These are phyloP conservation scores for Acanthisitta chloris DNA, from an alignment of 2,113 vertebrate genomes.

Conservation along the genomic window DNA sequence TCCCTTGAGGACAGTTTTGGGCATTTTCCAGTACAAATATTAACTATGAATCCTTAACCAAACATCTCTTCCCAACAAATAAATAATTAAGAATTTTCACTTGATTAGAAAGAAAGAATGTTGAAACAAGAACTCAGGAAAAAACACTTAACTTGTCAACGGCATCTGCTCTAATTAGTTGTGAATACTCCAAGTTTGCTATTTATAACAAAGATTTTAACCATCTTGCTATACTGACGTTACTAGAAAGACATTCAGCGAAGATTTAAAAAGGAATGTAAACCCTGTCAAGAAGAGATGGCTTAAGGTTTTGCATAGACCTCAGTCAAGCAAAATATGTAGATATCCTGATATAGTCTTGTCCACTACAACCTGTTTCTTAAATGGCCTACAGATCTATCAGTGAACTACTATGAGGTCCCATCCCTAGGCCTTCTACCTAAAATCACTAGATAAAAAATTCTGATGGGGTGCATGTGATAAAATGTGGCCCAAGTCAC, in stretches of 20 bases:
- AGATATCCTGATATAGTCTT: not conserved
- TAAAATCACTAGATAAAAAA: not conserved
- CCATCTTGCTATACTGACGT: not conserved
- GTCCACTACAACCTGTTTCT: not conserved
- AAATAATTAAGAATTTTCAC: slow-evolving; percentile 6
- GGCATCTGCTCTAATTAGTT: not conserved
- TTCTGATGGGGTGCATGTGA: not conserved
- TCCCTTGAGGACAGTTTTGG: slow-evolving; percentile 62
- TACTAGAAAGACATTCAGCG: not conserved
- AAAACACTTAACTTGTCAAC: not conserved
- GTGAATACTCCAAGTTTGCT: not conserved
- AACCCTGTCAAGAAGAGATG: not conserved
- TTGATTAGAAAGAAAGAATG: not conserved
- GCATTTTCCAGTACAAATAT: slow-evolving; percentile 64
- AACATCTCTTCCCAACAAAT: not conserved
- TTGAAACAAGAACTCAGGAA: not conserved
- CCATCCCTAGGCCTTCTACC: not conserved
- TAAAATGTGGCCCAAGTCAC: not conserved
- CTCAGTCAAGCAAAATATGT: not conserved
- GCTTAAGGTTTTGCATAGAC: not conserved
- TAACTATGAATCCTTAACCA: slow-evolving; percentile 61
- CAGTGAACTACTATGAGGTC: not conserved
- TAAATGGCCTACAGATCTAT: not conserved
- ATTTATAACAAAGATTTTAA: not conserved
- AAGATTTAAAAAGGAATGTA: not conserved